Conservation (phyloP, 2,797 vertebrate species). For the Sternarchorhynchus goeldii region DNA sequence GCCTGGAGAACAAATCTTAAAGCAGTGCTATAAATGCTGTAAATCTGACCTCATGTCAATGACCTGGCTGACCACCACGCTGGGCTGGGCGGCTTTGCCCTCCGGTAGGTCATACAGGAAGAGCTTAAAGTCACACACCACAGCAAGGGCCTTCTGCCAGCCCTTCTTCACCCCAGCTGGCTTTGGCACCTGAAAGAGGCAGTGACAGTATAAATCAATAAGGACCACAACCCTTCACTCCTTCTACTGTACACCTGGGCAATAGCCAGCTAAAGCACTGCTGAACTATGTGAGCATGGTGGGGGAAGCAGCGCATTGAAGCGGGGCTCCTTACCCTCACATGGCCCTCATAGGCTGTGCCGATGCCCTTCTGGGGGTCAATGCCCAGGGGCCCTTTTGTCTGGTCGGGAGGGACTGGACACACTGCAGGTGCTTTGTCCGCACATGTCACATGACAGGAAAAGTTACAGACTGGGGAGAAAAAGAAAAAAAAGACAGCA, state of each 20-base stretch:
- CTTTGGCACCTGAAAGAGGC: constrained; percentile 85
- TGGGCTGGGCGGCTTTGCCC: constrained; percentile 90
- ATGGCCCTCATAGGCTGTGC: constrained; percentile 94
- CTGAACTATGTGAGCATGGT: not conserved
- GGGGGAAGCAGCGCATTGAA: not conserved
- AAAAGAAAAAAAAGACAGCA: constrained; percentile 25
- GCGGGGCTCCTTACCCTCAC: constrained; percentile 82
- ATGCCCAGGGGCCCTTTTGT: constrained; percentile 95
- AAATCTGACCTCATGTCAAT: constrained; percentile 94
- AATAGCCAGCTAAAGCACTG: not conserved
- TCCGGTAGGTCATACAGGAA: constrained; percentile 96
- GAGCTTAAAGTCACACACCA: constrained; percentile 97
- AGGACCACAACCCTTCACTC: no score
- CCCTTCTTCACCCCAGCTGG: constrained; percentile 98
- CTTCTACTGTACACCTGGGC: not conserved
- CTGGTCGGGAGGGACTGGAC: constrained; percentile 94
- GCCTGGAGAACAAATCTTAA: not conserved
- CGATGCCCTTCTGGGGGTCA: constrained; percentile 94
- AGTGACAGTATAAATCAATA: not conserved
- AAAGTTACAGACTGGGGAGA: constrained; percentile 88
- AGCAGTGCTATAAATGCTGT: not conserved
- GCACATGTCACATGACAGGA: constrained; percentile 98
- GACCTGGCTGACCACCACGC: constrained; percentile 91
- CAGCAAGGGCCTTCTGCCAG: constrained; percentile 92
- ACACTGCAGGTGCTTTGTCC: constrained; percentile 94